These are phyloP conservation scores for Xylota sylvarum DNA, from an alignment of 2,888 invertebrate species.

Conservation along the genomic window DNA sequence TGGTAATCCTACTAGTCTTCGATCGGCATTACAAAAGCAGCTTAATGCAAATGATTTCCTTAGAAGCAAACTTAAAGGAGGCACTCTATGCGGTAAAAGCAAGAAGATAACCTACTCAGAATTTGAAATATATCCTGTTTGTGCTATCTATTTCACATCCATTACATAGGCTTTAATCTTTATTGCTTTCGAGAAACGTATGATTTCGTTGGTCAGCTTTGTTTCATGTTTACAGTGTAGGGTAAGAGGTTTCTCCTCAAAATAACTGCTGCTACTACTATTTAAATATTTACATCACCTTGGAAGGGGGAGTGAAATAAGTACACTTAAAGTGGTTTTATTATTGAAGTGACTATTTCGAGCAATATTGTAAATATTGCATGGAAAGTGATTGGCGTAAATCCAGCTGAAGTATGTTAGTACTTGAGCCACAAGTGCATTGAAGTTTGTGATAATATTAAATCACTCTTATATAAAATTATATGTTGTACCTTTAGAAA, in stretches of 20 bases:
- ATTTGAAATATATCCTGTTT: conserved; percentile 30
- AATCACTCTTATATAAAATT: not conserved
- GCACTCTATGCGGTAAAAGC: conserved; percentile 3
- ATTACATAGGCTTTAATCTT: conserved; percentile 45
- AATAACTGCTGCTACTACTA: not conserved
- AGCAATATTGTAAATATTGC: not conserved
- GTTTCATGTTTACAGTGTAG: not conserved
- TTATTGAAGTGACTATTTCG: not conserved
- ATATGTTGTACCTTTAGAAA: no score
- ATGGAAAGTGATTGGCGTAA: not conserved
- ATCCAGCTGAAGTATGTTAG: no score
- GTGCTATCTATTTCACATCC: conserved; percentile 28
- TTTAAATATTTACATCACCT: conserved; percentile 18
- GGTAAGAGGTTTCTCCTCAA: not conserved
- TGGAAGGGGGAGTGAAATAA: not conserved
- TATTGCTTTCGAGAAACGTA: conserved; percentile 25
- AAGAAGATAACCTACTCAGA: conserved; percentile 16
- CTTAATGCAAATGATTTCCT: conserved; percentile 54
- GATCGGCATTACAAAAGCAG: conserved; percentile 38
- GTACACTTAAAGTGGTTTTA: conserved; percentile 15
- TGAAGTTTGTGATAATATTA: no score
- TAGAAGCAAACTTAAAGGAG: not conserved
- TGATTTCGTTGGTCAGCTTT: conserved; percentile 22
- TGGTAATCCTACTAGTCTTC: conserved; percentile 4
- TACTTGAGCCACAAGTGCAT: no score